Base-by-base conservation (phyloP, 2,888 invertebrate genomes). In the Pteria penguin region DNA sequence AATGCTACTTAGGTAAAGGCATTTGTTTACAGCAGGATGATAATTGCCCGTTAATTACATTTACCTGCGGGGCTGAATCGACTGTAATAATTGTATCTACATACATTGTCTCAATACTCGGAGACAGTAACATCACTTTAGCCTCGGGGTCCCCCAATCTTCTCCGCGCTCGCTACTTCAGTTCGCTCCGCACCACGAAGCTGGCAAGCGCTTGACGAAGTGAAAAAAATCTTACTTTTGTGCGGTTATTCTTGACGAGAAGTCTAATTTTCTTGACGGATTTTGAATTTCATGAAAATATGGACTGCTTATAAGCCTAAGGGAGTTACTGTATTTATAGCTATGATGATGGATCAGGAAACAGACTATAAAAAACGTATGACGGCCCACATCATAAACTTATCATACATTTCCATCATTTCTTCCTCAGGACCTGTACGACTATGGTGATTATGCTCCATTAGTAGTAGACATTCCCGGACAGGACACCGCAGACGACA, bases 401-500 rank as follows among this genome's bases (percentile, higher is more conserved):
- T 36, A 62, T 72, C 52, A 76, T 76, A 45, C 27, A 65, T 60
- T 63, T 61, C 72, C 66, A 66, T 57, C 60, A 36, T 72, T 61
- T 62, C 55, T 76, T 57, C 79, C 81, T 69, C 78, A 85, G 83
- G 83, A 84, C 31, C 76, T 58, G 22, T 79, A 76, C 8, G 85
- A 82, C 24, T 85, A 75, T 78, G 83, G 78, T 69, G 85, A 84
- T 70, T 84, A 82, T 57, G 77, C 81, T 75, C 83, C 85, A 55
- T 78, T 85, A 33, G 82, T 85, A 22, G 81, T 85, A 74, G 85
- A 85, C 76, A 83, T 82, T 32, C 72, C 78, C n/a, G 66, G 65
- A 52, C 78, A 67, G 29, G 45, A 45, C 45, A n/a, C n/a, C n/a
- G n/a, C n/a, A n/a, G 45, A 45, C 45, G 18, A 8, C 8, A 18